Conservation (phyloP, 2,888 invertebrate genomes). For the Nephrotoma flavescens region DNA sequence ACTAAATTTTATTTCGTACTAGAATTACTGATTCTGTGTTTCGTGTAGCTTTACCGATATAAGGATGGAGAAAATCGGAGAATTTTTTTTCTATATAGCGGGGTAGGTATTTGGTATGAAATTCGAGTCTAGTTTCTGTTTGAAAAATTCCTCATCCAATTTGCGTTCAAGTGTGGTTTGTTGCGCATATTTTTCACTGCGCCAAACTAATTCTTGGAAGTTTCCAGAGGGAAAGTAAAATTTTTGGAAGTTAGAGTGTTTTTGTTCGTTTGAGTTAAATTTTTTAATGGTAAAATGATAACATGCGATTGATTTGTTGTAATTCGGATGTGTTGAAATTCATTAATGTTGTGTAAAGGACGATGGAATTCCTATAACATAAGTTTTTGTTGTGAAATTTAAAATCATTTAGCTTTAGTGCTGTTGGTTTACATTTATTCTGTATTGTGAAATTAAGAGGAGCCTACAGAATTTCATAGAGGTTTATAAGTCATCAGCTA, state of each 20-base stretch:
- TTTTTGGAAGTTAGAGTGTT: not conserved
- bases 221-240: not conserved
- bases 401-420: too few relatives aligned
- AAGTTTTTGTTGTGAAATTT: too few relatives aligned
- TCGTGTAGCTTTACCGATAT: not conserved
- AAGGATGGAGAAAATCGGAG: not conserved
- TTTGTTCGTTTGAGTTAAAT: not conserved
- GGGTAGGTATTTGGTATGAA: not conserved
- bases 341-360: too few relatives aligned
- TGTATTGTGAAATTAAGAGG: too few relatives aligned
- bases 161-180: not conserved
- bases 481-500: too few relatives aligned
- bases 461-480: too few relatives aligned
- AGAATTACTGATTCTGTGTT: not conserved
- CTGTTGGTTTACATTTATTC: too few relatives aligned
- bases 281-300: too few relatives aligned
- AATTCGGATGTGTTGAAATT: too few relatives aligned
- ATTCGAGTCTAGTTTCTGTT: too few relatives aligned
- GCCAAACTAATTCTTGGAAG: not conserved
- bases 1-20: not conserved
- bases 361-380: too few relatives aligned
- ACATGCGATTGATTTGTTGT: too few relatives aligned
- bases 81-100: not conserved
- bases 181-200: not conserved
- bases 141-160: not conserved